Evolutionary conservation across 2,797 vertebrate genomes (phyloP).

Genomic region (Rhinoraja longicauda): DNA sequence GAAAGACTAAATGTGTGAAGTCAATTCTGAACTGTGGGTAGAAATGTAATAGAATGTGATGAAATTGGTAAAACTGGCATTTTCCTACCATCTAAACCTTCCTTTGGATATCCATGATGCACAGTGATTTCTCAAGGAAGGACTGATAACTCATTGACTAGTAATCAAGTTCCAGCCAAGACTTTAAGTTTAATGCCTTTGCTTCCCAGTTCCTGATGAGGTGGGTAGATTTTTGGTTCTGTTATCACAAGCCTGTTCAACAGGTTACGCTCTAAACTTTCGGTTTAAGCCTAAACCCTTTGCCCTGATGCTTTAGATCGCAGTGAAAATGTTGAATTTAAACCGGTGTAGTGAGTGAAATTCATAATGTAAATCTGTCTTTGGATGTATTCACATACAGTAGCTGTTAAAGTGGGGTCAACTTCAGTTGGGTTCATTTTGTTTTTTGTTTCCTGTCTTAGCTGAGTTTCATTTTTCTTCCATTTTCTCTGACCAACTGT

Average conservation of each 20-base stretch:
- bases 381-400: not conserved
- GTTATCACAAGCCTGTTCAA: not conserved
- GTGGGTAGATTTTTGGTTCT: not conserved
- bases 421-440: not conserved
- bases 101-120: not conserved
- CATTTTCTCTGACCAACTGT: not conserved
- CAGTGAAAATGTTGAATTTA: not conserved
- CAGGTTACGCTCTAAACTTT: not conserved
- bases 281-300: too few relatives aligned
- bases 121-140: not conserved
- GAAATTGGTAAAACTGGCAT: not conserved
- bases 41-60: not conserved
- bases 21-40: too few relatives aligned
- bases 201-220: not conserved
- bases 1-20: too few relatives aligned
- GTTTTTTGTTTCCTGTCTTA: not conserved
- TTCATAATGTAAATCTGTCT: not conserved
- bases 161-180: not conserved
- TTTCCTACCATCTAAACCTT: not conserved
- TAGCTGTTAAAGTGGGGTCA: not conserved
- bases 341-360: not conserved
- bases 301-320: too few relatives aligned
- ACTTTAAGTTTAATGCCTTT: not conserved
- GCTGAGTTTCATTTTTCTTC: too few relatives aligned
- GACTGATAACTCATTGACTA: not conserved